Percentiles rank a stretch among this genome's conserved stretches.
These are phyloP conservation scores for Cheumatopsyche charites DNA, from an alignment of 1,140 invertebrate species.

Conservation along the genomic window DNA sequence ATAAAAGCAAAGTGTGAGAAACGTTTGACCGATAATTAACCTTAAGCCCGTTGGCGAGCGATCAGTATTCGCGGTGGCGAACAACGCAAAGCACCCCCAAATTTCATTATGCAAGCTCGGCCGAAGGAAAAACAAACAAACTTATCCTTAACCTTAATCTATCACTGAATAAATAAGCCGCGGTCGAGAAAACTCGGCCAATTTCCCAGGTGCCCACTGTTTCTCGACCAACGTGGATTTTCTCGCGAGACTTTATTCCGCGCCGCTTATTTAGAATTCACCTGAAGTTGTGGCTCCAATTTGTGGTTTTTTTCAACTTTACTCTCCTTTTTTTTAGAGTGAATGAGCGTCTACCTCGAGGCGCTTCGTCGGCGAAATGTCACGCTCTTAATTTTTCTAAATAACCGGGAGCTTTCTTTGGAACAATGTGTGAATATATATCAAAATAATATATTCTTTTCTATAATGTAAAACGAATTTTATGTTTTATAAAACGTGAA, in stretches of 20 bases:
- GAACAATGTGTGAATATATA: no score
- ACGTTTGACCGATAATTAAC: conserved; percentile 12
- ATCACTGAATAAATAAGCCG: conserved; percentile 24
- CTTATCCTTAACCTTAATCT: conserved; percentile 28
- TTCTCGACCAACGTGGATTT: conserved; percentile 14
- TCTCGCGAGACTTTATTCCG: conserved; percentile 5
- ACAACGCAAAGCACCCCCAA: conserved; percentile 9
- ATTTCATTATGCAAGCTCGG: conserved; percentile 19
- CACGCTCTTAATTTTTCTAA: no score
- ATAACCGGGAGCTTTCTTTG: no score
- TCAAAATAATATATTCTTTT: no score
- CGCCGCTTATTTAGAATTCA: conserved; percentile 24
- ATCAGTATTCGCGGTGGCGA: conserved; percentile 4
- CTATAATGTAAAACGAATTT: no score
- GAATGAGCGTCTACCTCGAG: no score
- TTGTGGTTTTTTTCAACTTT: conserved; percentile 4
- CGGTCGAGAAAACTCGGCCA: conserved; percentile 3
- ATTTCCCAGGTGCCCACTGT: conserved; percentile 22
- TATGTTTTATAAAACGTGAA: no score
- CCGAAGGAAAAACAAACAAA: conserved; percentile 25
- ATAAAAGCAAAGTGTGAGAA: neutral
- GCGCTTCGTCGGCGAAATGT: no score
- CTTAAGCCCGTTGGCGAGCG: conserved; percentile 8
- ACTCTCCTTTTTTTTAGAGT: no score
- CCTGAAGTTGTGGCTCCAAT: conserved; percentile 16